These are phyloP conservation scores for Nomada lathburiana DNA, from an alignment of 2,888 invertebrate genomes.

Conservation along the genomic window DNA sequence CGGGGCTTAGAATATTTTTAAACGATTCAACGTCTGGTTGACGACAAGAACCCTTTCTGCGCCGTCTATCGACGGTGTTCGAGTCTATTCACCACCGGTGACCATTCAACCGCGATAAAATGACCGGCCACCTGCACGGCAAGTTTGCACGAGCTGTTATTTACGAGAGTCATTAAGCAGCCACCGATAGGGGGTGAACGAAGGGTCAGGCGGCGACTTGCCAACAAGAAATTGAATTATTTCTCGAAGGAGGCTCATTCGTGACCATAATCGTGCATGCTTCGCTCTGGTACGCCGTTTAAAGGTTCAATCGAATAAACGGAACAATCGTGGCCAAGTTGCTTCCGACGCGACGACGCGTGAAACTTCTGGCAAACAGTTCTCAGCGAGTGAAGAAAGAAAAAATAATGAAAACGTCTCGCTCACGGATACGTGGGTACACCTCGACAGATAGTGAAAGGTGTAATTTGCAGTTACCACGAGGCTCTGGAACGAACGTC, in stretches of 20 bases:
- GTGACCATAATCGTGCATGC: conserved; percentile 20
- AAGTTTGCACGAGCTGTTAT: conserved; percentile 49
- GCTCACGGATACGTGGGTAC: not conserved
- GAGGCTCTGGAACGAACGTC: conserved; percentile 5
- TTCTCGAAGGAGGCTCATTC: conserved; percentile 25
- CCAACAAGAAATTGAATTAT: conserved; percentile 55
- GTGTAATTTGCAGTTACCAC: conserved; percentile 33
- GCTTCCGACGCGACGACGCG: not conserved
- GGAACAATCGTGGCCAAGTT: not conserved
- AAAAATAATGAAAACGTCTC: not conserved
- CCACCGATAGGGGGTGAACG: conserved; percentile 31
- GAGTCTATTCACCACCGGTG: conserved; percentile 38
- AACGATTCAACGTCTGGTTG: conserved; percentile 7
- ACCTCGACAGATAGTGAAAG: not conserved
- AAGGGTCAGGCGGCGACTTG: conserved; percentile 20
- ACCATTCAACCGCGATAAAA: conserved; percentile 30
- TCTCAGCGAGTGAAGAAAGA: not conserved
- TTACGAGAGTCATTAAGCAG: conserved; percentile 58
- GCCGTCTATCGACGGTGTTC: not conserved
- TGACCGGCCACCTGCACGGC: conserved; percentile 45
- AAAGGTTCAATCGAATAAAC: not conserved
- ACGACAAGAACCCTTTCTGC: not conserved
- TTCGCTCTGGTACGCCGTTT: not conserved
- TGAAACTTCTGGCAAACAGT: not conserved
- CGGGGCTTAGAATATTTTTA: not conserved